These are phyloP conservation scores for Drosophila putrida DNA, from an alignment of 2,888 invertebrate genomes.

Conservation along the genomic window DNA sequence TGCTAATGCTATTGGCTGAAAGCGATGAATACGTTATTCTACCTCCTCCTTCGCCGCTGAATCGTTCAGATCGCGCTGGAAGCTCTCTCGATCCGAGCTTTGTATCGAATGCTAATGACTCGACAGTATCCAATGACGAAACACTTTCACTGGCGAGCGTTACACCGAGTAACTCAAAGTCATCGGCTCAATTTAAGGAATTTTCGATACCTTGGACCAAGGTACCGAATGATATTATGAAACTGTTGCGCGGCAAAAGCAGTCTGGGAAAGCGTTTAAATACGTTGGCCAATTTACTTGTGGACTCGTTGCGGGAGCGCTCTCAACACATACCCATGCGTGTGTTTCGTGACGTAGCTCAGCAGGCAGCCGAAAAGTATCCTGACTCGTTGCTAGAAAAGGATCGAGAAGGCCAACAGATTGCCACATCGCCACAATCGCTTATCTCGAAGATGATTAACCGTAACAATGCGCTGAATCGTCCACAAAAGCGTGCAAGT, in stretches of 20 bases:
- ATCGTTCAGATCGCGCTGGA: slow-evolving; percentile 73
- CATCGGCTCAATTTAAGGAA: slow-evolving; percentile 65
- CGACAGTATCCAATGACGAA: slow-evolving; percentile 72
- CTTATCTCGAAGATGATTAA: slow-evolving; percentile 74
- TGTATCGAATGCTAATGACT: slow-evolving; percentile 72
- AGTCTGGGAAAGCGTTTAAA: slow-evolving; percentile 71
- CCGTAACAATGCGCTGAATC: slow-evolving; percentile 70
- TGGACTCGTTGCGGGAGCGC: slow-evolving; percentile 67
- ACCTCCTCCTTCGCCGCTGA: slow-evolving; percentile 76
- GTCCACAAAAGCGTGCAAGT: slow-evolving; percentile 70
- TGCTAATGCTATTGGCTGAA: slow-evolving; percentile 66
- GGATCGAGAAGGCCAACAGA: slow-evolving; percentile 74
- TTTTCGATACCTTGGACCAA: slow-evolving; percentile 72
- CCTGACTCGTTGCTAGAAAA: slow-evolving; percentile 72
- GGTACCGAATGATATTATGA: slow-evolving; percentile 76
- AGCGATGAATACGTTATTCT: slow-evolving; percentile 70
- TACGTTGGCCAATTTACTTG: slow-evolving; percentile 66
- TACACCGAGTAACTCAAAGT: slow-evolving; percentile 70
- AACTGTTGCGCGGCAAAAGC: slow-evolving; percentile 58
- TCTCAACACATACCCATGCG: slow-evolving; percentile 66
- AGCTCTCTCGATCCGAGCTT: slow-evolving; percentile 79
- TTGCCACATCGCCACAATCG: slow-evolving; percentile 74
- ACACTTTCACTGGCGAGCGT: slow-evolving; percentile 68
- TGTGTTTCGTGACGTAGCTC: slow-evolving; percentile 74
- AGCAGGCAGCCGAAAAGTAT: slow-evolving; percentile 74